These are phyloP conservation scores for Orthonevra nobilis DNA, from an alignment of 2,888 invertebrate genomes.

Conservation along the genomic window DNA sequence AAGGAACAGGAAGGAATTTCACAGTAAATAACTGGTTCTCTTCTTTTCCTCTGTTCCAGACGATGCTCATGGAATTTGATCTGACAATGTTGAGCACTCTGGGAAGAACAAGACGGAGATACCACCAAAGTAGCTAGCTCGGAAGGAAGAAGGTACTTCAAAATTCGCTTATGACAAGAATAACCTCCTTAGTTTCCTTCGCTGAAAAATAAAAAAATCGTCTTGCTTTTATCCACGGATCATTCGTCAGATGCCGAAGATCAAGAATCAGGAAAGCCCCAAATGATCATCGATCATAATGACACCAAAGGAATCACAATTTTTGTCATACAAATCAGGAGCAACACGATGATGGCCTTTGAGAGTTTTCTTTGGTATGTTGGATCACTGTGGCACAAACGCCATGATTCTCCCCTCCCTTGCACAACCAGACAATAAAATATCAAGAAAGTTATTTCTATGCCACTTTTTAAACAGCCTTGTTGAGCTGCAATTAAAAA, in stretches of 20 bases:
- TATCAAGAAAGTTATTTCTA: slow-evolving; percentile 17
- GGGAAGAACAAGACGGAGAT: slow-evolving; percentile 37
- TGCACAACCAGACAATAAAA: slow-evolving; percentile 11
- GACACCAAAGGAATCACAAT: slow-evolving; percentile 18
- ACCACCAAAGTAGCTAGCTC: slow-evolving; percentile 15
- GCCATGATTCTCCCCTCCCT: slow-evolving; percentile 15
- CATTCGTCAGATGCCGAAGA: slow-evolving; percentile 23
- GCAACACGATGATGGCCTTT: slow-evolving; percentile 28
- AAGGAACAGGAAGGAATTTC: slow-evolving; percentile 31
- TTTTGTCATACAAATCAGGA: slow-evolving; percentile 23
- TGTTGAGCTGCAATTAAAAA: slow-evolving; percentile 11
- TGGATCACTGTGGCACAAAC: slow-evolving; percentile 32
- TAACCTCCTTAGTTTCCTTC: slow-evolving; percentile 26
- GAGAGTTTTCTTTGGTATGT: slow-evolving; percentile 31
- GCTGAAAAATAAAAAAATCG: slow-evolving; percentile 21
- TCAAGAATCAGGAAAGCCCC: slow-evolving; percentile 22
- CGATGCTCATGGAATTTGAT: slow-evolving; percentile 25
- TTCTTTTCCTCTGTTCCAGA: slow-evolving; percentile 32
- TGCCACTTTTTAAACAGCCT: slow-evolving; percentile 14
- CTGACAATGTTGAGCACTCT: slow-evolving; percentile 38
- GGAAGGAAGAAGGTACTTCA: slow-evolving; percentile 8
- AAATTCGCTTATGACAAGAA: slow-evolving; percentile 28
- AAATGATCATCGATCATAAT: slow-evolving; percentile 36
- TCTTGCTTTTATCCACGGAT: slow-evolving; percentile 22
- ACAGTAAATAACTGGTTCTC: slow-evolving; percentile 39